A percentile compares a stretch with the other conserved stretches of the same genome.
Evolutionary conservation across 2,797 vertebrate species (phyloP).

Genomic region (Heterohyrax brucei): DNA sequence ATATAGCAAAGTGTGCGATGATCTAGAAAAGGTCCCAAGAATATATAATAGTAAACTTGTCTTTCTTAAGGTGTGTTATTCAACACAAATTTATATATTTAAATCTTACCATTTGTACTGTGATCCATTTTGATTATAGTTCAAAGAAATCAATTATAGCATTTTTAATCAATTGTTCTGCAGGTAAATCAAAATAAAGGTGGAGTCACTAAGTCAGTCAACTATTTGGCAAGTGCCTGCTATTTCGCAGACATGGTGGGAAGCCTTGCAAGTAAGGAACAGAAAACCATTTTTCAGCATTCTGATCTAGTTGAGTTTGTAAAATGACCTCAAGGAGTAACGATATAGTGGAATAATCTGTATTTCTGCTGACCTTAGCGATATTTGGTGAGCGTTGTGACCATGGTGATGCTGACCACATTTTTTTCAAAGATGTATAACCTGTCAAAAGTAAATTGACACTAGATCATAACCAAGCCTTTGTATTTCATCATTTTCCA

Average conservation of each 20-base stretch:
- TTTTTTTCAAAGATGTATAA: constrained; percentile 49
- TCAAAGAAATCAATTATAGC: background rate
- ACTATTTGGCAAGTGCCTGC: background rate
- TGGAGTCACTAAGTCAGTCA: background rate
- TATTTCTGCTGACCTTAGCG: constrained; percentile 23
- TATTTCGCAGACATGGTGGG: background rate
- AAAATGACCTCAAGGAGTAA: background rate
- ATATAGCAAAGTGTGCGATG: background rate
- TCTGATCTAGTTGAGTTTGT: background rate
- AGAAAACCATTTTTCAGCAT: background rate
- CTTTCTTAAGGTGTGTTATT: background rate
- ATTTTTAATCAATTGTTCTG: constrained; percentile 28
- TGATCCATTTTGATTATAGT: constrained; percentile 29
- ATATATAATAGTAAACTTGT: background rate
- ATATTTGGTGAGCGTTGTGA: background rate
- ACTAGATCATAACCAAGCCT: constrained; percentile 34
- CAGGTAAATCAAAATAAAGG: background rate
- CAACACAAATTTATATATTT: background rate
- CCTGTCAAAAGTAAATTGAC: constrained; percentile 60
- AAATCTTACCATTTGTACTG: background rate
- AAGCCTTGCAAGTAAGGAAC: background rate
- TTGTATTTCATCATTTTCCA: constrained; percentile 58
- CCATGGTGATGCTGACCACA: background rate
- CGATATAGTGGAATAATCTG: background rate
- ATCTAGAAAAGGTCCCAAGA: background rate